Percentiles rank a stretch among this genome's conserved stretches.
phyloP scores from a whole-genome alignment of 2,113 vertebrate species.

The Microcebus murinus region DNA sequence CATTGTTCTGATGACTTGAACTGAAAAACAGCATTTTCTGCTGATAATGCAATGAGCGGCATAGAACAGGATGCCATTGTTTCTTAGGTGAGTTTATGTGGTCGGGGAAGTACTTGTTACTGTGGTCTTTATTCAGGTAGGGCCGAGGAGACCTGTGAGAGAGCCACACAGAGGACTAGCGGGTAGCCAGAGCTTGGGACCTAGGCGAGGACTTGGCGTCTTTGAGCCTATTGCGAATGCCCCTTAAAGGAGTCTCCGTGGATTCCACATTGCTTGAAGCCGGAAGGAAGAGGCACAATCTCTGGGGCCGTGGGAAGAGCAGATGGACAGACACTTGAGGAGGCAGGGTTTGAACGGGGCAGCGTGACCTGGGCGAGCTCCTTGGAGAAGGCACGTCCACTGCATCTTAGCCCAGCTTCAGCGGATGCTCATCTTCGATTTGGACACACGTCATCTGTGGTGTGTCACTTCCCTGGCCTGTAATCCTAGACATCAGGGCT shows the following conservation, averaged over 20 bases:
- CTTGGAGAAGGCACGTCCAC: neutral
- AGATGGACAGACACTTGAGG: fast-evolving
- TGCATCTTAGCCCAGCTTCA: neutral
- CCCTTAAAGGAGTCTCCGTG: neutral
- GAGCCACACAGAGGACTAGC: neutral
- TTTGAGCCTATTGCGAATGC: fast-evolving
- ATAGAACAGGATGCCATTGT: neutral
- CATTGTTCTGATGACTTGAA: neutral
- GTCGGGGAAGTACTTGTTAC: neutral
- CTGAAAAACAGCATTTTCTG: neutral
- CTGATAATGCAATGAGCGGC: neutral
- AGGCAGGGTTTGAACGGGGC: too few relatives aligned
- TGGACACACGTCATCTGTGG: neutral
- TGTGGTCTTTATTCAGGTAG: neutral
- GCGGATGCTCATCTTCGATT: neutral
- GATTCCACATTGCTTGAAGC: neutral
- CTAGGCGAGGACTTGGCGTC: too few relatives aligned
- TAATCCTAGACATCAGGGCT: neutral
- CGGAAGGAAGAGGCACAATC: neutral
- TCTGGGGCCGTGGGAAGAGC: neutral
- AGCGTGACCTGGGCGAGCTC: neutral
- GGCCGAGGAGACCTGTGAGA: neutral
- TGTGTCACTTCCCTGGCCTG: neutral
- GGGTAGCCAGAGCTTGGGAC: neutral
- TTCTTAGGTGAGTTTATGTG: neutral